Evolutionary conservation across 2,888 invertebrate species (phyloP), one percentile per base, ranked within the genome.

Genomic region (Metalampra italica): DNA sequence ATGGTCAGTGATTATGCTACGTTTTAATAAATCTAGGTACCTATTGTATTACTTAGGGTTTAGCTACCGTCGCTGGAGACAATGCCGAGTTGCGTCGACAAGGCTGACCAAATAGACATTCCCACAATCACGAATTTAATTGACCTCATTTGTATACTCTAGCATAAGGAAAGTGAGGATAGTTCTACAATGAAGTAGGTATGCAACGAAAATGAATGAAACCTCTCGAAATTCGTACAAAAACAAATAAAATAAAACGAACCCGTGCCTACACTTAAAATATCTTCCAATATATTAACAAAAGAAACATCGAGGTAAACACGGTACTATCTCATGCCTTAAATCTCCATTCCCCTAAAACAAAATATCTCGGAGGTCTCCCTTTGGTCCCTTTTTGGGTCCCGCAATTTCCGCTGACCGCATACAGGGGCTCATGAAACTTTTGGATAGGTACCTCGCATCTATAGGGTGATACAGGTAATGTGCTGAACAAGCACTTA

Each of bases 311-410:
- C 51, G 64, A 71, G 66, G 74, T 71, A 79, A 74, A 70, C 62
- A 66, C 53, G 55, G 53, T 59, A 53, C 59, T 73, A 75, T 76
- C 75, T 66, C 65, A 64, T 64, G 61, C 65, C 68, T 71, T 78
- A 78, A 78, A 81, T 79, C 75, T 75, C 70, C 57, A 57, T 65
- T 67, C 60, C 70, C 66, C 63, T 63, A 60, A 60, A 69, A 68
- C 69, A 67, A 75, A 75, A 72, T 76, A 74, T 66, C 64, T 63
- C 63, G 59, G 65, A 60, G 60, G 64, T 71, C 67, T 67, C 63
- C 68, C 66, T 65, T 62, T 50, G 38, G 44, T 32, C 5, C 45
- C 65, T 65, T 66, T n/a, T 62, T 62, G 53, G 56, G 61, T 70
- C 63, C 61, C 53, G 62, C 64, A 73, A 74, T 75, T 71, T 75